Base-by-base conservation (phyloP, 2,113 vertebrate genomes). In the Sciurus niger region DNA sequence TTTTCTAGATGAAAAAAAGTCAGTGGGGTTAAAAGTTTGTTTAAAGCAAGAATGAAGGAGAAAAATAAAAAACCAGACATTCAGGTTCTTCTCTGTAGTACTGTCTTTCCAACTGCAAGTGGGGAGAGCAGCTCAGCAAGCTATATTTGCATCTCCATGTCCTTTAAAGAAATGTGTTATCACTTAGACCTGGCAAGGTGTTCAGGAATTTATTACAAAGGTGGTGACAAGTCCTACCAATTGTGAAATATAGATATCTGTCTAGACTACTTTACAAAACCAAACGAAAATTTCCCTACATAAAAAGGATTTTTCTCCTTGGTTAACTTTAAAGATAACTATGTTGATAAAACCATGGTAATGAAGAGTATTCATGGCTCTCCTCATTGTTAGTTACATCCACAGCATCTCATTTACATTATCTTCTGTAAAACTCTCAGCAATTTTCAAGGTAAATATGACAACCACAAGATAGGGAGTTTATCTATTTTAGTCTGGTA, bases 81-180 rank as follows among this genome's bases (percentile, higher is more conserved):
- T 40, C 4, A 46, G 18, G 1, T 30, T 11, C 4, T 2, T 84
- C 25, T 11, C 43, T 37, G 4, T 18, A 16, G 32, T 18, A 2
- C 13, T 32, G 1, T 46, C 32, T 37, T 65, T 77, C 22, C 1
- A 0, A 25, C 4, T 5, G 1, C 0, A 7, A 43, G 25, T 0
- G 9, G 37, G 25, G 20, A 51, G 4, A 6, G 3, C 30, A 37
- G 0, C n/a, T 25, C 22, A 17, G 18, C 53, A 22, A 77, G 40
- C 34, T 53, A 13, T 6, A 46, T 5, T 18, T 72, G 8, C 10
- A 55, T 0, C 16, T 1, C 8, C 32, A 2, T 7, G 1, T 6
- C n/a, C 34, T 73, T 58, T 11, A 25, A 43, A 60, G 77, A 67
- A 70, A 48, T 40, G 12, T 25, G 5, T 18, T 73, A 30, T 58